A percentile compares a stretch with the other conserved stretches of the same genome.
Evolutionary conservation across 2,888 invertebrate genomes (phyloP).

Genomic region (Eudemis profundana): DNA sequence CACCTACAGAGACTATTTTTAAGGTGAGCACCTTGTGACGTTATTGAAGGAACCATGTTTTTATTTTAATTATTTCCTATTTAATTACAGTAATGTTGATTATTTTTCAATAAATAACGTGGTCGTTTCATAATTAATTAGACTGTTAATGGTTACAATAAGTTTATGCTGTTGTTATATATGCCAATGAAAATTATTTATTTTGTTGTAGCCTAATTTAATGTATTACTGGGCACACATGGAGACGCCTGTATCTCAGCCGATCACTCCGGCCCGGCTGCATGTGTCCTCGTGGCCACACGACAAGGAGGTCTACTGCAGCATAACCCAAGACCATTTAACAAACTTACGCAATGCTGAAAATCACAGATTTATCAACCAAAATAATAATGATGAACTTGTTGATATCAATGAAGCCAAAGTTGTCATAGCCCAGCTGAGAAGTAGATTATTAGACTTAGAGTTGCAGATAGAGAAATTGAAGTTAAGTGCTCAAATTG

Average conservation of each 20-base stretch:
- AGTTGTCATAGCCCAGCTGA: conserved; percentile 69
- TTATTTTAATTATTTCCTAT: no score
- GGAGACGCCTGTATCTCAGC: conserved; percentile 87
- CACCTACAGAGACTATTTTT: conserved; percentile 87
- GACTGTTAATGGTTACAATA: no score
- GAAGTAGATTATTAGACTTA: conserved; percentile 69
- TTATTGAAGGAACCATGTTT: not conserved
- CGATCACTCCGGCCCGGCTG: conserved; percentile 90
- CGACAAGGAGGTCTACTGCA: conserved; percentile 62
- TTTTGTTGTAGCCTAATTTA: conserved; percentile 89
- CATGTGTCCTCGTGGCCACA: conserved; percentile 91
- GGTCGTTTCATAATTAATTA: no score
- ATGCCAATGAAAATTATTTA: no score
- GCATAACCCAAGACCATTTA: conserved; percentile 59
- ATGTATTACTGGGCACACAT: conserved; percentile 97
- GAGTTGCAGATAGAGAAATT: conserved; percentile 75
- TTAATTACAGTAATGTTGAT: no score
- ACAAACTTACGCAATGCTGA: conserved; percentile 58
- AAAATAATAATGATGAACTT: conserved; percentile 75
- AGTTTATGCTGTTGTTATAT: no score
- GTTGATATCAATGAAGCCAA: conserved; percentile 74
- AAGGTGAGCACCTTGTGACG: conserved; percentile 81
- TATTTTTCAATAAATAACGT: no score
- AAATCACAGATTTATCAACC: conserved; percentile 61
- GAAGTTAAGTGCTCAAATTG: conserved; percentile 70